phyloP scores from a whole-genome alignment of 2,888 invertebrate genomes.

The Leptura quadrifasciata region DNA sequence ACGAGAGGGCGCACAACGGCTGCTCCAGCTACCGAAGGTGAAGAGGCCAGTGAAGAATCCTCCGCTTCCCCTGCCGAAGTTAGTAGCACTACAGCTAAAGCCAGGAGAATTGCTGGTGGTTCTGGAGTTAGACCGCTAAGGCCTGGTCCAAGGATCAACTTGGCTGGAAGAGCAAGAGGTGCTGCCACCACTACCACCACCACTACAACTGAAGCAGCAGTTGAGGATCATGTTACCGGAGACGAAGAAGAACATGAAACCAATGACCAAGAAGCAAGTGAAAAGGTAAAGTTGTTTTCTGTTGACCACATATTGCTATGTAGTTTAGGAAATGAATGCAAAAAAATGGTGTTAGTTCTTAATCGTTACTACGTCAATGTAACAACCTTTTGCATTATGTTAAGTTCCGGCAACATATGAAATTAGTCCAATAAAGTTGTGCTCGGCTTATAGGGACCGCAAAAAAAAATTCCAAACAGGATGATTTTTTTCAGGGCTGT shows the following conservation, averaged over 20 bases:
- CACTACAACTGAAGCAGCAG: slow-evolving; percentile 74
- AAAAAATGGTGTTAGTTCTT: no score
- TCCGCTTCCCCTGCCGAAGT: slow-evolving; percentile 47
- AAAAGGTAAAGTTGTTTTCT: slow-evolving; percentile 62
- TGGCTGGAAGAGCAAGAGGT: slow-evolving; percentile 75
- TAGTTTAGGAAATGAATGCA: no score
- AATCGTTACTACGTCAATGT: no score
- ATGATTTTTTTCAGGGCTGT: no score
- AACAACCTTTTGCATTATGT: no score
- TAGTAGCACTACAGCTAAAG: slow-evolving; percentile 65
- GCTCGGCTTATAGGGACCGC: no score
- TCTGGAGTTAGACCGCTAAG: slow-evolving; percentile 77
- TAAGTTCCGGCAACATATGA: no score
- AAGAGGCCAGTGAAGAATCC: slow-evolving; percentile 47
- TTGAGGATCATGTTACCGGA: slow-evolving; percentile 67
- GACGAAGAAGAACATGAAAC: slow-evolving; percentile 67
- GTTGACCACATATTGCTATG: neutral
- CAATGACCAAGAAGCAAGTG: slow-evolving; percentile 63
- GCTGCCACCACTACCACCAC: slow-evolving; percentile 71
- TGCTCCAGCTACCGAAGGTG: slow-evolving; percentile 65
- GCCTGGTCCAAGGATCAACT: slow-evolving; percentile 81
- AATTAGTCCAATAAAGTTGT: no score
- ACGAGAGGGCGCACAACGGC: slow-evolving; percentile 67
- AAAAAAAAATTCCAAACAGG: no score
- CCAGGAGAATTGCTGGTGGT: slow-evolving; percentile 69